Evolutionary conservation across 2,797 vertebrate species (phyloP).

Genomic region (Hippoglossus hippoglossus): DNA sequence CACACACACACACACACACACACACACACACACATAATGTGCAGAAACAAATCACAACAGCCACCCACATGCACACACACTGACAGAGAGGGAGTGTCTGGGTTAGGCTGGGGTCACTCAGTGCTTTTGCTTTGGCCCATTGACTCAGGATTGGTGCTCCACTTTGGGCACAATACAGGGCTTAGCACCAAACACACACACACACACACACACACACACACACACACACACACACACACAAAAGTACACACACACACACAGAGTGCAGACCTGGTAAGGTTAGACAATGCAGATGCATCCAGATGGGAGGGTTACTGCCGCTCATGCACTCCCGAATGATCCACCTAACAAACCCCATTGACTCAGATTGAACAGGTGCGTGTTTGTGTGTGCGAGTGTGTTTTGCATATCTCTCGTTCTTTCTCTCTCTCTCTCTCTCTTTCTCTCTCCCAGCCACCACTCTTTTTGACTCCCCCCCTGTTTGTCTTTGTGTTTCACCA

Average conservation of each 20-base stretch:
- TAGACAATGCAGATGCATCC: constrained; percentile 70
- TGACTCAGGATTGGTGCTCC: constrained; percentile 74
- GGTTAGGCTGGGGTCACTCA: constrained; percentile 69
- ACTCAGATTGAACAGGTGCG: constrained; percentile 64
- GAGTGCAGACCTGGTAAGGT: constrained; percentile 26
- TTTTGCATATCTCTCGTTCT: constrained; percentile 56
- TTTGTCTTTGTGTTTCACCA: constrained; percentile 53
- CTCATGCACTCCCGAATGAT: constrained; percentile 65
- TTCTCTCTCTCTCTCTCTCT: constrained; percentile 36
- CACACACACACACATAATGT: constrained; percentile 12
- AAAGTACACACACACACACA: constrained; percentile 27
- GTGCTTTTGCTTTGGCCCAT: constrained; percentile 70
- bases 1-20: constrained; percentile 18
- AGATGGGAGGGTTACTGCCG: constrained; percentile 55
- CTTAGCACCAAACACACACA: constrained; percentile 68
- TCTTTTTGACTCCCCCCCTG: no score
- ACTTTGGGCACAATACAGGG: constrained; percentile 75
- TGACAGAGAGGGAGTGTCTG: constrained; percentile 44
- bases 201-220: constrained; percentile 21
- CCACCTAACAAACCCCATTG: constrained; percentile 57
- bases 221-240: constrained; percentile 37
- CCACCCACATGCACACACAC: constrained; percentile 2
- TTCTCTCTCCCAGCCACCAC: not conserved
- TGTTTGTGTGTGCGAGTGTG: constrained; percentile 13
- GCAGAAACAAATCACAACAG: no score